These are phyloP conservation scores for Trissolcus brochymenae DNA, from an alignment of 2,888 invertebrate species.

Conservation along the genomic window DNA sequence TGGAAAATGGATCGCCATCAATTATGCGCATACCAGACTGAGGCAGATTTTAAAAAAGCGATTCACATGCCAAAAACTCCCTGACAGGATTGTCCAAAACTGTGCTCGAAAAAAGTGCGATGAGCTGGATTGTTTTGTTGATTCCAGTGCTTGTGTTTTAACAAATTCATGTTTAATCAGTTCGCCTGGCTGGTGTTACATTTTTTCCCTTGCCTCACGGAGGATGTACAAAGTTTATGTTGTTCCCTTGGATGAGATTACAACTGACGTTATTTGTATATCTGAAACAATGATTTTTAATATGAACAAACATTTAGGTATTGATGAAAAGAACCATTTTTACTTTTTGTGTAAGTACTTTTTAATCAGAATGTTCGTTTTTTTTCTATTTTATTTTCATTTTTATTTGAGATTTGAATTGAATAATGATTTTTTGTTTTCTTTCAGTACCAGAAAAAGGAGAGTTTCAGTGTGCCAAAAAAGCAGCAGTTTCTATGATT, in stretches of 20 bases:
- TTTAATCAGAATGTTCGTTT: neutral
- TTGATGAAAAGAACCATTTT: slow-evolving; percentile 42
- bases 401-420: neutral
- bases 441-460: slow-evolving; percentile 63
- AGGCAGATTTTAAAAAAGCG: slow-evolving; percentile 15
- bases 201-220: slow-evolving; percentile 20
- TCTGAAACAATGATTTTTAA: slow-evolving; percentile 68
- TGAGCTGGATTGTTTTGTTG: slow-evolving; percentile 23
- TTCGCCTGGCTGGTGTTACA: slow-evolving; percentile 22
- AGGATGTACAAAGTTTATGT: slow-evolving; percentile 68
- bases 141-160: slow-evolving; percentile 21
- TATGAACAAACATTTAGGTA: slow-evolving; percentile 60
- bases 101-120: neutral
- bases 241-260: slow-evolving; percentile 54
- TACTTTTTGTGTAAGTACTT: slow-evolving; percentile 69
- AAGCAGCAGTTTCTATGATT: slow-evolving; percentile 67
- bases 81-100: slow-evolving; percentile 15
- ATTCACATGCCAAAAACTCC: slow-evolving; percentile 4
- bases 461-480: slow-evolving; percentile 60
- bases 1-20: slow-evolving; percentile 21
- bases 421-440: too few relatives aligned
- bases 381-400: neutral
- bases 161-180: slow-evolving; percentile 5
- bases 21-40: slow-evolving; percentile 15
- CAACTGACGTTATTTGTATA: slow-evolving; percentile 61